Base-by-base conservation (phyloP, 2,888 invertebrate species). In the Spilarctia lutea region DNA sequence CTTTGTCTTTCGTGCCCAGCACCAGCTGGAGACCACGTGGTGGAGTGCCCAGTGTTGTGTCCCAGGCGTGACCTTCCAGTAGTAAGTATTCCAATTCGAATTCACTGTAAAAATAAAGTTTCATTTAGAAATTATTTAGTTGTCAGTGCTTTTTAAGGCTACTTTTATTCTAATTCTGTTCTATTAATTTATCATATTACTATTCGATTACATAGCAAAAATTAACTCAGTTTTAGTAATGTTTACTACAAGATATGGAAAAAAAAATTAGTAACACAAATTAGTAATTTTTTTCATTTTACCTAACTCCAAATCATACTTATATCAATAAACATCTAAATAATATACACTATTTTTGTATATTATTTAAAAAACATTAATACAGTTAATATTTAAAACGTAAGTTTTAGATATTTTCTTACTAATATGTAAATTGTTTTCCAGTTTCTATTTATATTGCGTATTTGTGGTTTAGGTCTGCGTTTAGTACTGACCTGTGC, bases 1-100 rank as follows among this genome's bases (percentile, higher is more conserved):
- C 97, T 76, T 97, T 96, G n/a, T 96, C 96, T 79, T 97, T 97
- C 0, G 98, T 98, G 67, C 99, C 99, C 70, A 99, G 96, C 7
- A 98, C 98, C 77, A 99, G 98, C 94, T 99, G 99, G n/a, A 99
- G 96, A 0, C 99, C 99, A 81, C 99, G 96, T 0, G 99, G 99
- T 0, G 99, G 99, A 83, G 99, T 98, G 72, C 99, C 99, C 65
- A 98, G 97, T 0, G 97, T 96, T 8, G 98, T 97, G 94, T 99
- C 99, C 95, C 99, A 99, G 89, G 99, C 99, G 92, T 99, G 99
- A 0, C 96, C 99, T 94, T 99, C 99, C 68, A 99, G 96, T 2
- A 99, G 94, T 13, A 99, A 94, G 93, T 99, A 98, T 90, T 99
- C 99, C 86, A 99, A 93, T 91, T 99, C 99, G 94, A 99, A 99